Base-by-base conservation (phyloP, 2,888 invertebrate genomes). In the Erannis defoliaria region DNA sequence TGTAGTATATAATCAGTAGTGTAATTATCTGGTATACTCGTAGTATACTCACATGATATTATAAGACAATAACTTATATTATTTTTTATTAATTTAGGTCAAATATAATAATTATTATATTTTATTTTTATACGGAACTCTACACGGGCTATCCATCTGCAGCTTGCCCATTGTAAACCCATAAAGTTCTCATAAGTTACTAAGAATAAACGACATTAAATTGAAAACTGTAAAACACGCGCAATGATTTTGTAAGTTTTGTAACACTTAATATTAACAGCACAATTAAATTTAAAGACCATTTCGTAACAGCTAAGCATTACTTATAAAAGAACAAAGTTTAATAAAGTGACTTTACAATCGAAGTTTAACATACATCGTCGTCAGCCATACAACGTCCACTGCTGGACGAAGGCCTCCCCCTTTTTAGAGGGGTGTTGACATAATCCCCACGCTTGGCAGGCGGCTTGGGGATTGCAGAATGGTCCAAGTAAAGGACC, bases 151-250 rank as follows among this genome's bases (percentile, higher is more conserved):
- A 23, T 0, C 1, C 0, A 23, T 43, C 5, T 16, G 23, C 8
- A 16, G n/a, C 35, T 37, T 58, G 6, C 37, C 18, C 26, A 18
- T 19, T 35, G 10, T 35, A 40, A 42, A 42, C 4, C 12, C 23
- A 8, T 33, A 38, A 42, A 37, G 6, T 12, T 46, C 31, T 31
- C 38, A 45, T 31, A 53, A 26, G 21, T 46, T 53, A 46, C 51
- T 43, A 19, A 53, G 35, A 57, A 49, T 53, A 10, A 71, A 66
- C 42, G 35, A 67, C 67, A 75, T 72, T 73, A 67, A 74, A 55
- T 64, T 67, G 50, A 72, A 75, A 67, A 77, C 70, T 70, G 67
- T 73, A 72, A 74, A 73, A 19, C 31, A 40, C 72, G 73, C 71
- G 61, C 67, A 49, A 33, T 40, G 31, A 14, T 37, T 26, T 10